Evolutionary conservation across 2,797 vertebrate genomes (phyloP).

Genomic region (Rhincodon typus): DNA sequence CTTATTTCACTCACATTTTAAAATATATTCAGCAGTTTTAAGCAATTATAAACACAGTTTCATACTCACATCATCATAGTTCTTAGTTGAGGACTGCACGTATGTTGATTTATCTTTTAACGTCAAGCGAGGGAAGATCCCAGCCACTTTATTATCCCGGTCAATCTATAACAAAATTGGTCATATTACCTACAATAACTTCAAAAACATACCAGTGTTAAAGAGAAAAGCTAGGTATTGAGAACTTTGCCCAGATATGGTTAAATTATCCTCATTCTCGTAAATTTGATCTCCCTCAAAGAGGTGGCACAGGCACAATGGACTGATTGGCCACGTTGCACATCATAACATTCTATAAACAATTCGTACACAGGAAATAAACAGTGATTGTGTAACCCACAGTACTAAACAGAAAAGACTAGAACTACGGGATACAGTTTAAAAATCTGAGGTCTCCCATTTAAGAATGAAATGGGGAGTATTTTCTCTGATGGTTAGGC

Average conservation of each 20-base stretch:
- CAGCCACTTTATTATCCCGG: slow-evolving; percentile 75
- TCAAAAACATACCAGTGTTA: not conserved
- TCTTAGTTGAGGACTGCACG: slow-evolving; percentile 84
- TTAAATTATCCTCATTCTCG: not conserved
- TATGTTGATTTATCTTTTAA: slow-evolving; percentile 92
- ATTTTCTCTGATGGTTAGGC: no score
- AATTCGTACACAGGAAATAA: not conserved
- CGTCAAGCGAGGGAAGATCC: slow-evolving; percentile 70
- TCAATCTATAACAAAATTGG: slow-evolving; percentile 63
- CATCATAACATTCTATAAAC: no score
- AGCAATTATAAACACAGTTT: not conserved
- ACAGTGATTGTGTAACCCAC: not conserved
- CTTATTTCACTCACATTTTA: not conserved
- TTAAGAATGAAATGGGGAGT: no score
- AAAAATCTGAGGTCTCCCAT: no score
- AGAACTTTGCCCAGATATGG: not conserved
- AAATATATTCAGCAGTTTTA: not conserved
- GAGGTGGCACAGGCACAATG: no score
- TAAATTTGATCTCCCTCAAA: no score
- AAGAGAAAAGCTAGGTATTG: not conserved
- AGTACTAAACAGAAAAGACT: not conserved
- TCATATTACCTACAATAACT: not conserved
- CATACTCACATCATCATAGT: slow-evolving; percentile 82
- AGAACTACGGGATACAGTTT: no score
- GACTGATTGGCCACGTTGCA: no score